phyloP scores from a whole-genome alignment of 2,888 invertebrate species.

The Agrochola circellaris region DNA sequence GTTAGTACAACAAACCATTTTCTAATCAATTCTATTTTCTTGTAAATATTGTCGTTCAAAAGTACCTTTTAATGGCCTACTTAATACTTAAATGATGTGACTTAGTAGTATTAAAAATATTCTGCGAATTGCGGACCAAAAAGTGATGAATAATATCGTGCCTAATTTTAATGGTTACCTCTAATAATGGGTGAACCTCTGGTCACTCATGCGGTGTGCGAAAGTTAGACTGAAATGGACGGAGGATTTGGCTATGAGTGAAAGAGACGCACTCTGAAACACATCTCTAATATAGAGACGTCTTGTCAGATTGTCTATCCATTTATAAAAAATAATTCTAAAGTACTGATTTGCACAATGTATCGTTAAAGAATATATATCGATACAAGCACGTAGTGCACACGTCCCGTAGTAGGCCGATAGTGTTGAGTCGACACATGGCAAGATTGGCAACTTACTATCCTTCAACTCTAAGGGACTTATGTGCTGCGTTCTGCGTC shows the following conservation, averaged over 20 bases:
- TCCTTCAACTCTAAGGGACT: neutral
- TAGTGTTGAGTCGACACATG: neutral
- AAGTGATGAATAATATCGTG: neutral
- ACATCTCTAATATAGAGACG: constrained; percentile 40
- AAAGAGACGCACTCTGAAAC: neutral
- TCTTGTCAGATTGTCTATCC: neutral
- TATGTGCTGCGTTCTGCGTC: too few relatives aligned
- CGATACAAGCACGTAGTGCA: neutral
- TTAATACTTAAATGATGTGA: neutral
- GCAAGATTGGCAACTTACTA: neutral
- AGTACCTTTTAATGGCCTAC: too few relatives aligned
- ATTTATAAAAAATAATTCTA: neutral
- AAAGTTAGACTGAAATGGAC: constrained; percentile 20
- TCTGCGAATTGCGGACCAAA: neutral
- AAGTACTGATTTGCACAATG: neutral
- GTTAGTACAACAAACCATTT: neutral
- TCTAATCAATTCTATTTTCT: neutral
- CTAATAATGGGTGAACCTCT: constrained; percentile 1
- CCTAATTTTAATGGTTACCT: neutral
- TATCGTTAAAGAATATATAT: neutral
- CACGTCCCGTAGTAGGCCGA: neutral
- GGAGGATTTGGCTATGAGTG: constrained; percentile 2
- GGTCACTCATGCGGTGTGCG: neutral
- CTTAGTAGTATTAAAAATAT: neutral
- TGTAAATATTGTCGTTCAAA: neutral